A percentile compares a stretch with the other conserved stretches of the same genome.
phyloP scores from a whole-genome alignment of 2,113 vertebrate genomes.

The Solenodon paradoxus region DNA sequence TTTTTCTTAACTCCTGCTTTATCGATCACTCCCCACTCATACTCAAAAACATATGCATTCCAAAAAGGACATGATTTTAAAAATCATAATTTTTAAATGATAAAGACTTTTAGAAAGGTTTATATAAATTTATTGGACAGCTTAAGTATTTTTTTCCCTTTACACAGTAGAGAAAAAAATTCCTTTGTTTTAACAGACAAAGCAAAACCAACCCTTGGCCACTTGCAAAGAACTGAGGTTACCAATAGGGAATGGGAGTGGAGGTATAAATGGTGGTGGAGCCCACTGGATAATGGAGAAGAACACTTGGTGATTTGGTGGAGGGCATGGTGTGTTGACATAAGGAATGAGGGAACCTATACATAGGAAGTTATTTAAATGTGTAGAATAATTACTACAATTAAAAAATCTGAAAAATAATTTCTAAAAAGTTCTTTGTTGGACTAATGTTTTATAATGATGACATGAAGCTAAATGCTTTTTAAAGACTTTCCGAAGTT shows the following conservation, averaged over 20 bases:
- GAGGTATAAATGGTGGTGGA: too few species aligned
- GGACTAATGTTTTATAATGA: not conserved
- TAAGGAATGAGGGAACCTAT: too few species aligned
- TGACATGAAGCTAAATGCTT: constrained; percentile 13
- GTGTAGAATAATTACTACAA: too few species aligned
- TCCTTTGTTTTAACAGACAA: not conserved
- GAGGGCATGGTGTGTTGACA: too few species aligned
- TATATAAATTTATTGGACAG: not conserved
- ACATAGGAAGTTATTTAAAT: too few species aligned
- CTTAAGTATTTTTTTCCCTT: not conserved
- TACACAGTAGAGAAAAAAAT: not conserved
- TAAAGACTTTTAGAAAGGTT: not conserved
- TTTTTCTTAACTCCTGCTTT: not conserved
- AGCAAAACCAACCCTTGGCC: too few species aligned
- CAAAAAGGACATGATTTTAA: not conserved
- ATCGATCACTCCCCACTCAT: not conserved
- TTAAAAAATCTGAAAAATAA: too few species aligned
- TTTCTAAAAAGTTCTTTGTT: too few species aligned
- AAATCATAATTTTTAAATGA: not conserved
- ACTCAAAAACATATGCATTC: not conserved
- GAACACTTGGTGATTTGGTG: too few species aligned
- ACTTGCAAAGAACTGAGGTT: too few species aligned
- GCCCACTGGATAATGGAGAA: too few species aligned
- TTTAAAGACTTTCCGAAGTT: not conserved
- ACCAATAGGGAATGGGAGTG: too few species aligned